phyloP scores from a whole-genome alignment of 1,140 invertebrate species.

The Oreohelix idahoensis region DNA sequence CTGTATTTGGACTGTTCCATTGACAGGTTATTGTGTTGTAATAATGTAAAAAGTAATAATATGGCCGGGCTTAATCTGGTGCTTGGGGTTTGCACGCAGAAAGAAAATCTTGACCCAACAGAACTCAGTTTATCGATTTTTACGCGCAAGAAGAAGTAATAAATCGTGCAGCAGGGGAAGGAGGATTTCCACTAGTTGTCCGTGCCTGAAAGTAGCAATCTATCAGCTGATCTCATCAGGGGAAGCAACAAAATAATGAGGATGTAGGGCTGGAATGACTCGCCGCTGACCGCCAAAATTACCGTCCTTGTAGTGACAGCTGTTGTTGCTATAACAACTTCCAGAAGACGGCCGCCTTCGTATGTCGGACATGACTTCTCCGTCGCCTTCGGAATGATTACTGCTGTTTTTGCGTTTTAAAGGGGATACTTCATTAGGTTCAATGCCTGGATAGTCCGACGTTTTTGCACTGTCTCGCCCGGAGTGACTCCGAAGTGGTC shows the following conservation, averaged over 20 bases:
- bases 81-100: not conserved
- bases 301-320: constrained; percentile 34
- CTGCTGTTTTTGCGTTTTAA: constrained; percentile 5
- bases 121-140: not conserved
- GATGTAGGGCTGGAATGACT: constrained; percentile 45
- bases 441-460: constrained; percentile 1
- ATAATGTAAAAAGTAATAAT: too few relatives aligned
- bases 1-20: too few relatives aligned
- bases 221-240: constrained; percentile 29
- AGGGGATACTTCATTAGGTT: constrained; percentile 6
- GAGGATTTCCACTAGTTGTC: not conserved
- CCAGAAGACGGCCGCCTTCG: constrained; percentile 41
- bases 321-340: constrained; percentile 42
- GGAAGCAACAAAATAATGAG: constrained; percentile 45
- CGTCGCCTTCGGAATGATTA: constrained; percentile 1
- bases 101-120: not conserved
- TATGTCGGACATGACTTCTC: not conserved
- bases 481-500: constrained; percentile 32
- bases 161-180: not conserved
- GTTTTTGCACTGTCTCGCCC: not conserved
- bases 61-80: too few relatives aligned
- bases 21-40: too few relatives aligned
- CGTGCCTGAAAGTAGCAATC: not conserved
- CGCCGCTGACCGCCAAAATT: constrained; percentile 37
- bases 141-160: not conserved